Conservation (phyloP, 1,140 invertebrate species). For the Halesus radiatus region DNA sequence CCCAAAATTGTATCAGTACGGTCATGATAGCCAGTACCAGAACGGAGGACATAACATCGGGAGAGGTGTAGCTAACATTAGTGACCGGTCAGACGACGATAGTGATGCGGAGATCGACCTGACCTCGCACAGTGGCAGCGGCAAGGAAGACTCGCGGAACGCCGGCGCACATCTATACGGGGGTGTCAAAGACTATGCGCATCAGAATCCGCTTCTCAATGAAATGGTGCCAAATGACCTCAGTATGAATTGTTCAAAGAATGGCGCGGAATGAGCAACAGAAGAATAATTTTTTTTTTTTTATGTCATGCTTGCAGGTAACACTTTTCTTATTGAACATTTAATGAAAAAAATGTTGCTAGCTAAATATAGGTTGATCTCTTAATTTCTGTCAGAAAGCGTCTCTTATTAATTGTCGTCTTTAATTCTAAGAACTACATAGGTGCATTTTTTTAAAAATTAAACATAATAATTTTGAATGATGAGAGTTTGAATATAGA, state of each 20-base stretch:
- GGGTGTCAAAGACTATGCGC: neutral
- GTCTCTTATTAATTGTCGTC: no score
- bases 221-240: slow-evolving; percentile 69
- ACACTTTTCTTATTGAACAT: no score
- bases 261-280: neutral
- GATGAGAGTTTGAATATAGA: no score
- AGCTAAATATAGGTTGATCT: no score
- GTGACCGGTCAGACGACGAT: slow-evolving; percentile 64
- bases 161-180: slow-evolving; percentile 22
- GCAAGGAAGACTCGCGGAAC: slow-evolving; percentile 65
- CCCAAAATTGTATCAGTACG: slow-evolving; percentile 60
- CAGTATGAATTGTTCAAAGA: slow-evolving; percentile 61
- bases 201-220: slow-evolving; percentile 60
- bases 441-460: no score
- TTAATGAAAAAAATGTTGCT: no score
- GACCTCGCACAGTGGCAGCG: slow-evolving; percentile 66
- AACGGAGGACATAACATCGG: slow-evolving; percentile 60
- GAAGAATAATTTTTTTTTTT: neutral
- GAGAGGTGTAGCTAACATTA: slow-evolving; percentile 58
- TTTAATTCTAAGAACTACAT: no score
- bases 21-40: slow-evolving; percentile 61
- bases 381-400: no score
- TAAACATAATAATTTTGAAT: no score
- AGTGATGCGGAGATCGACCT: slow-evolving; percentile 69
- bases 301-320: no score